Conservation (phyloP, 2,797 vertebrate species). For the Anolis apletophallus region DNA sequence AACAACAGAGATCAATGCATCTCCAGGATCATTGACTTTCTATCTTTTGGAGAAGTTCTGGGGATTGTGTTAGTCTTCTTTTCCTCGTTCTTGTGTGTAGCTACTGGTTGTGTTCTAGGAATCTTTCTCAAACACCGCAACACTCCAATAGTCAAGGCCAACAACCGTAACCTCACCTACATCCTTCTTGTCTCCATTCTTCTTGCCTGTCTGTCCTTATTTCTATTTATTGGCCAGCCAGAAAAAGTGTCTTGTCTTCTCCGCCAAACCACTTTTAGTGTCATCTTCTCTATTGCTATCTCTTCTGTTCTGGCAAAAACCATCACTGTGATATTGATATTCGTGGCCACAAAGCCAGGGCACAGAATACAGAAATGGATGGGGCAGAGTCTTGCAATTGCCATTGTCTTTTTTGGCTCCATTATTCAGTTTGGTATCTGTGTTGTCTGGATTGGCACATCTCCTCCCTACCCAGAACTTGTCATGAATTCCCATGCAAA, state of each 20-base stretch:
- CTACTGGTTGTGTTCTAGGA: background rate
- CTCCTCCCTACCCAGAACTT: conserved; percentile 24
- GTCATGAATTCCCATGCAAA: background rate
- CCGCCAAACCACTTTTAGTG: conserved; percentile 6
- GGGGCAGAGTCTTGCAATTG: background rate
- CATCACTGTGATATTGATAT: background rate
- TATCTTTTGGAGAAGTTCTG: conserved; percentile 10
- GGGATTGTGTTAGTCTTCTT: conserved; percentile 13
- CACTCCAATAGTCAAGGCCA: conserved; percentile 25
- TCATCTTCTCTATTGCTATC: background rate
- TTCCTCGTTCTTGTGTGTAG: background rate
- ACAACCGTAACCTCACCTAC: conserved; percentile 16
- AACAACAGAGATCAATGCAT: background rate
- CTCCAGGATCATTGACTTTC: conserved; percentile 1
- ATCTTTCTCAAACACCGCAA: background rate
- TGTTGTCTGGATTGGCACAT: background rate
- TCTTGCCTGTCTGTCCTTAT: background rate
- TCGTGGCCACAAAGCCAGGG: conserved; percentile 14
- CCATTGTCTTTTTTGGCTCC: background rate
- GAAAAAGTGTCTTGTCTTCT: background rate
- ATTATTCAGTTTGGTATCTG: conserved; percentile 3
- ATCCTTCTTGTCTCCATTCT: conserved; percentile 7
- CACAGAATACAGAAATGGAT: background rate
- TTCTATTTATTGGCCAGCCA: conserved; percentile 2
- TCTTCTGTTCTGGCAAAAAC: conserved; percentile 29